phyloP scores from a whole-genome alignment of 2,888 invertebrate species.

The Drosophila histrio region DNA sequence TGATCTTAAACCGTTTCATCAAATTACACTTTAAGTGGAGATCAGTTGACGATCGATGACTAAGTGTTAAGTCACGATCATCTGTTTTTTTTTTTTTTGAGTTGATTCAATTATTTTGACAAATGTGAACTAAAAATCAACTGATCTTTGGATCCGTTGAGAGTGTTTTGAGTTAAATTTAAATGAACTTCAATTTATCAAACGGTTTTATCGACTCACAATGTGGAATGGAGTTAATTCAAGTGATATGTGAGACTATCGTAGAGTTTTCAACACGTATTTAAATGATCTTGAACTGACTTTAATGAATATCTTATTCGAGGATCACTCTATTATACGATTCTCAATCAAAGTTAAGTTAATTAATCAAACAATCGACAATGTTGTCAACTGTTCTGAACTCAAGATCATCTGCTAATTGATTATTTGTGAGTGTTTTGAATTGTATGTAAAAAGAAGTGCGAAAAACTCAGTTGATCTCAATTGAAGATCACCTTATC shows the following conservation, averaged over 20 bases:
- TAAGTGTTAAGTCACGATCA: conserved; percentile 6
- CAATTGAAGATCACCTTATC: neutral
- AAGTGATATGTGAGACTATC: neutral
- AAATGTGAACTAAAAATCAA: neutral
- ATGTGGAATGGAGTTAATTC: neutral
- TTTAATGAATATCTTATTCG: neutral
- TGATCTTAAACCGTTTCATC: neutral
- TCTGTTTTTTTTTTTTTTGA: neutral
- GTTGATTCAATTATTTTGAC: neutral
- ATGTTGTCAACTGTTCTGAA: neutral
- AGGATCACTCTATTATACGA: no score
- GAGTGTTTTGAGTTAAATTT: neutral
- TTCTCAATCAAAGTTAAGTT: no score
- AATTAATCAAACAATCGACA: neutral
- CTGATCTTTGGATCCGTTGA: neutral
- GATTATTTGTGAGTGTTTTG: neutral
- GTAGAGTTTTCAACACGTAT: neutral
- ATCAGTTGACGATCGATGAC: conserved; percentile 24
- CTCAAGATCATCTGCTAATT: neutral
- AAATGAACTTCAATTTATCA: neutral
- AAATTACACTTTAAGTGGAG: neutral
- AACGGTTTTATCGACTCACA: neutral
- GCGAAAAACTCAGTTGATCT: neutral
- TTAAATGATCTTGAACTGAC: neutral
- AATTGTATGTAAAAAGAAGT: neutral